A percentile compares a stretch with the other conserved stretches of the same genome.
Conservation (phyloP, 1,140 invertebrate genomes). For the Chironomus striatipennis region DNA sequence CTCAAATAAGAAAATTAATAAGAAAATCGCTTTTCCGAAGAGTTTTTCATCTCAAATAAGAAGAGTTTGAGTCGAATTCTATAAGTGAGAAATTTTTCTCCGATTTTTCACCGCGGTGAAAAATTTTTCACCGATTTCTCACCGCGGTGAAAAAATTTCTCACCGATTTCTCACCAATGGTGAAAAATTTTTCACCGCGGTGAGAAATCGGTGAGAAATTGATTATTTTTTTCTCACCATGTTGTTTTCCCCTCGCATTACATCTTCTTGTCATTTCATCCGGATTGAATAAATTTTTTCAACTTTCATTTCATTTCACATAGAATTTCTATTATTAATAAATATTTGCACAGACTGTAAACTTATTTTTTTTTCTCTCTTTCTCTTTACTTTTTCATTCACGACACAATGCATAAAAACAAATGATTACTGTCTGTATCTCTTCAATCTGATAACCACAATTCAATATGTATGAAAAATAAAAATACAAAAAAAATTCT, state of each 20-base stretch:
- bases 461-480: neutral
- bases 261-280: neutral
- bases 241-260: neutral
- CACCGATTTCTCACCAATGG: too few relatives aligned
- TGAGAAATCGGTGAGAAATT: too few relatives aligned
- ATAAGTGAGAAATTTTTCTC: too few relatives aligned
- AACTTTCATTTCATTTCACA: neutral
- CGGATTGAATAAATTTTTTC: neutral
- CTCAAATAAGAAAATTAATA: too few relatives aligned
- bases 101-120: too few relatives aligned
- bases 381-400: neutral
- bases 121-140: too few relatives aligned
- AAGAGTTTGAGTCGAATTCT: too few relatives aligned
- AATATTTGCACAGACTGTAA: neutral
- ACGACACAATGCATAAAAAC: neutral
- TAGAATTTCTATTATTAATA: conserved; percentile 2
- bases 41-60: too few relatives aligned
- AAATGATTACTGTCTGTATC: neutral
- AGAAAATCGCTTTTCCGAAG: too few relatives aligned
- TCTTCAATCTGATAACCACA: neutral
- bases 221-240: neutral
- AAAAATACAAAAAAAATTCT: too few relatives aligned
- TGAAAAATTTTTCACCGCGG: too few relatives aligned
- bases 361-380: neutral
- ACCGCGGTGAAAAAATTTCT: too few relatives aligned